These are phyloP conservation scores for Mustela nigripes DNA, from an alignment of 2,113 vertebrate genomes.

Conservation along the genomic window DNA sequence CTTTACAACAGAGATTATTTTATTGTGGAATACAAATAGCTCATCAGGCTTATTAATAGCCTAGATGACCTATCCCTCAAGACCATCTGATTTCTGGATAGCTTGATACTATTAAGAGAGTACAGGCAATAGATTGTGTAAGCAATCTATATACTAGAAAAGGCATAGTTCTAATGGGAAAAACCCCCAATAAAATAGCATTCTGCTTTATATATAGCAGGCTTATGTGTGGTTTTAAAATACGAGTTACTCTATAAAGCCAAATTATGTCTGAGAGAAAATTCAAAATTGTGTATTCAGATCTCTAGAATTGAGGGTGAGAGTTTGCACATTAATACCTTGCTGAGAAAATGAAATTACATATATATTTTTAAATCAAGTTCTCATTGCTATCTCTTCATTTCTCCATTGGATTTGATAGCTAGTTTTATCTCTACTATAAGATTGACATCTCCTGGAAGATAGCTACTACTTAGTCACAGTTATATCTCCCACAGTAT, in stretches of 20 bases:
- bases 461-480: neutral
- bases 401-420: neutral
- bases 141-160: neutral
- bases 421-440: constrained; percentile 11
- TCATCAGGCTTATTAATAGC: neutral
- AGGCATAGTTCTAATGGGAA: neutral
- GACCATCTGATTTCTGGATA: neutral
- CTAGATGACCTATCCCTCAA: neutral
- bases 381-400: neutral
- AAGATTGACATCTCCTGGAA: constrained; percentile 11
- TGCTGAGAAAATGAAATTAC: neutral
- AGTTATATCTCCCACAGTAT: neutral
- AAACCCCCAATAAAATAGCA: neutral
- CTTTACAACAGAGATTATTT: neutral
- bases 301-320: neutral
- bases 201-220: neutral
- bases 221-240: neutral
- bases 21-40: neutral
- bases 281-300: neutral
- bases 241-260: neutral
- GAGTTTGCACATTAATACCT: neutral
- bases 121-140: neutral
- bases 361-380: neutral
- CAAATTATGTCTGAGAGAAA: neutral
- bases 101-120: neutral